Evolutionary conservation across 2,797 vertebrate species (phyloP).

Genomic region (Sebastes alutus): DNA sequence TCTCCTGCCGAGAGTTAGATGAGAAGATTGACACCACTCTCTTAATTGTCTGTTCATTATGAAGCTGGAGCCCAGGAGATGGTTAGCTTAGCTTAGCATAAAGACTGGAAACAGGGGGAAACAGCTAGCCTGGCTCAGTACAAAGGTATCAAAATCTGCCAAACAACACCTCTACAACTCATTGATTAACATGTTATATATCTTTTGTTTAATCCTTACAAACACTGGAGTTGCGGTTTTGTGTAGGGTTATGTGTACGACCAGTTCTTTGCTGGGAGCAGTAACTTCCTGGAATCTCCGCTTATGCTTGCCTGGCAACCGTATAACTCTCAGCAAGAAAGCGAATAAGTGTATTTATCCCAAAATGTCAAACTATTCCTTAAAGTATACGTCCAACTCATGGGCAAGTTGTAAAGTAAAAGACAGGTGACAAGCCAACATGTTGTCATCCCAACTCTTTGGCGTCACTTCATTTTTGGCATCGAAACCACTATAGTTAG

Average conservation of each 20-base stretch:
- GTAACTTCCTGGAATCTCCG: neutral
- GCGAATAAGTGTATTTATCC: neutral
- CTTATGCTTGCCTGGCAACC: neutral
- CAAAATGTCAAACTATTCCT: neutral
- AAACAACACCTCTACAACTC: neutral
- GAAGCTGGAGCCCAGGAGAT: too few relatives aligned
- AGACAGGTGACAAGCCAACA: accelerated
- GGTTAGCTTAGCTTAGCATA: too few relatives aligned
- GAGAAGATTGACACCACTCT: neutral
- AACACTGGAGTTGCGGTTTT: neutral
- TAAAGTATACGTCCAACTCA: neutral
- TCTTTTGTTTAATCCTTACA: neutral
- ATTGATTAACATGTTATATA: neutral
- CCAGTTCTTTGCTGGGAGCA: neutral
- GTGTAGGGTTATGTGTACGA: neutral
- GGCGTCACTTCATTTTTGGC: too few relatives aligned
- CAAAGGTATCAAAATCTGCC: neutral
- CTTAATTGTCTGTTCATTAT: too few relatives aligned
- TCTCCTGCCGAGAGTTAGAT: neutral
- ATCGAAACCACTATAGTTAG: too few relatives aligned
- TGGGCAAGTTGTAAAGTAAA: neutral
- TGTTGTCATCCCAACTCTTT: too few relatives aligned
- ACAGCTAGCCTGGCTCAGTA: neutral
- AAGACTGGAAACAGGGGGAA: too few relatives aligned
- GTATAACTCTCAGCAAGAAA: neutral